These are phyloP conservation scores for Hemithea aestivaria DNA, from an alignment of 2,888 invertebrate genomes.

Conservation along the genomic window DNA sequence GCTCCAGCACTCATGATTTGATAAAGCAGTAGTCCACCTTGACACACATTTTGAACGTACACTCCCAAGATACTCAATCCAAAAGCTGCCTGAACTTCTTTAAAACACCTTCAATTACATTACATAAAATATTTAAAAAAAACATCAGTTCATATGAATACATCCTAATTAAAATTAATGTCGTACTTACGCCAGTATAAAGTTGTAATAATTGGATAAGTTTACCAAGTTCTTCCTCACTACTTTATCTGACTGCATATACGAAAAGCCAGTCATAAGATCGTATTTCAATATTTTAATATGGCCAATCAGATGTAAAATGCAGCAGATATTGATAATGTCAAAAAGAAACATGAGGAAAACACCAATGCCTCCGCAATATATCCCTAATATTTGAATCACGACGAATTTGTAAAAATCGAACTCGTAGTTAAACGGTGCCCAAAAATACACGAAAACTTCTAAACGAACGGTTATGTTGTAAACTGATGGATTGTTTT, in stretches of 20 bases:
- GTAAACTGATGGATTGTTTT: slow-evolving; percentile 25
- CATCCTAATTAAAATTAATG: neutral
- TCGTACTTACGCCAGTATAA: slow-evolving; percentile 34
- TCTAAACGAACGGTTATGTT: slow-evolving; percentile 34
- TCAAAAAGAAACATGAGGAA: slow-evolving; percentile 26
- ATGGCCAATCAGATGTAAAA: slow-evolving; percentile 39
- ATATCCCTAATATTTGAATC: slow-evolving; percentile 28
- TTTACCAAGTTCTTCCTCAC: slow-evolving; percentile 25
- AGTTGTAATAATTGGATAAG: slow-evolving; percentile 34
- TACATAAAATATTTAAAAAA: neutral
- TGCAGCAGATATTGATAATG: slow-evolving; percentile 28
- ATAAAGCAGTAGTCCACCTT: slow-evolving; percentile 10
- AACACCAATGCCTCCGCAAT: slow-evolving; percentile 11
- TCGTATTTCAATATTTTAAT: slow-evolving; percentile 37
- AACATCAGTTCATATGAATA: neutral
- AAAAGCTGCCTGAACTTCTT: slow-evolving; percentile 35
- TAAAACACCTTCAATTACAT: slow-evolving; percentile 16
- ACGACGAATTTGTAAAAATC: slow-evolving; percentile 31
- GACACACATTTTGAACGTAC: slow-evolving; percentile 39
- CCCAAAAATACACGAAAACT: slow-evolving; percentile 35
- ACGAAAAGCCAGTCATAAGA: slow-evolving; percentile 22
- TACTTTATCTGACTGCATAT: slow-evolving; percentile 24
- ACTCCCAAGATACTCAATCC: slow-evolving; percentile 35
- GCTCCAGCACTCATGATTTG: slow-evolving; percentile 25
- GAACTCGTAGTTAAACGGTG: slow-evolving; percentile 40